phyloP scores from a whole-genome alignment of 2,888 invertebrate species.

The Limnephilus marmoratus region DNA sequence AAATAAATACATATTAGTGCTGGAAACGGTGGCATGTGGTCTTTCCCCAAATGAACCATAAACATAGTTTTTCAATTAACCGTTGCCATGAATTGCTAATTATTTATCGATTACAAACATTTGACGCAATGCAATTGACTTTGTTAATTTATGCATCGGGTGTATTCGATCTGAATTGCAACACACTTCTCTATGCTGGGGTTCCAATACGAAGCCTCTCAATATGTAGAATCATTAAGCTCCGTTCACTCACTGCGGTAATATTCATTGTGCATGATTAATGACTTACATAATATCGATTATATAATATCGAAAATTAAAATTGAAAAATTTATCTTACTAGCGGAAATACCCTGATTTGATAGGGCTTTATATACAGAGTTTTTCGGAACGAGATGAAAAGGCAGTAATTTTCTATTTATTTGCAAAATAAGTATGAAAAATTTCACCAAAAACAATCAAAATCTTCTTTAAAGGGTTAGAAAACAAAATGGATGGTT shows the following conservation, averaged over 20 bases:
- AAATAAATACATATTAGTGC: too few relatives aligned
- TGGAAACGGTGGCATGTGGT: too few relatives aligned
- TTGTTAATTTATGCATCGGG: constrained; percentile 17
- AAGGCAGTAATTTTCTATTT: too few relatives aligned
- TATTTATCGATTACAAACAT: constrained; percentile 36
- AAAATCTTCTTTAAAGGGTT: too few relatives aligned
- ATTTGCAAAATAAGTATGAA: too few relatives aligned
- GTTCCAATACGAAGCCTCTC: neutral
- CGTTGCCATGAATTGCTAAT: neutral
- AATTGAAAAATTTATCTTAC: too few relatives aligned
- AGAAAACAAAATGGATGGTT: too few relatives aligned
- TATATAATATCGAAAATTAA: neutral
- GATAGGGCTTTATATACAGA: too few relatives aligned
- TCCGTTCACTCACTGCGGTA: neutral
- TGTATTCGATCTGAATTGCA: neutral
- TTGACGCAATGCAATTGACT: constrained; percentile 21
- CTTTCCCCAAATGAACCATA: neutral
- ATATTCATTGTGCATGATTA: neutral
- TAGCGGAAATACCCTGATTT: too few relatives aligned
- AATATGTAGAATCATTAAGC: neutral
- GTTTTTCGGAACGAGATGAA: too few relatives aligned
- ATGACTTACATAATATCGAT: neutral
- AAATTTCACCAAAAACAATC: too few relatives aligned
- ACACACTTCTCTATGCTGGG: neutral
- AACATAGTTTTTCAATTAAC: constrained; percentile 35